Evolutionary conservation across 2,113 vertebrate species (phyloP).

Genomic region (Archilochus colubris): DNA sequence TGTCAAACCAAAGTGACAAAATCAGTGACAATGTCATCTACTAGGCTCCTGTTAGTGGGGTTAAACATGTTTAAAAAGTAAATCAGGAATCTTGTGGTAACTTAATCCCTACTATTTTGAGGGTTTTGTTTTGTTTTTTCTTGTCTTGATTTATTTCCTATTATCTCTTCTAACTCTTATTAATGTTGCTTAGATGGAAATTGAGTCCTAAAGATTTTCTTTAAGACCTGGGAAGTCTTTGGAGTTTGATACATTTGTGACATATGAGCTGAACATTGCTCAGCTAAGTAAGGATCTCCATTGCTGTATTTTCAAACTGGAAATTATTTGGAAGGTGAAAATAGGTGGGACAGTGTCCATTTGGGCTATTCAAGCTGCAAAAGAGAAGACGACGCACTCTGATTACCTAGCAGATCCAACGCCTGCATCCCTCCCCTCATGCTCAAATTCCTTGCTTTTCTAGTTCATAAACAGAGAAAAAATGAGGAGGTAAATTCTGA

Average conservation of each 20-base stretch:
- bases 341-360: not conserved
- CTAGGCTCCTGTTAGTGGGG: not conserved
- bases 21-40: not conserved
- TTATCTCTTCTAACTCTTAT: not conserved
- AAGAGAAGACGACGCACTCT: not conserved
- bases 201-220: not conserved
- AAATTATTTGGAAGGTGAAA: not conserved
- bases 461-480: not conserved
- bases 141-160: not conserved
- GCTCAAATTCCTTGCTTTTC: not conserved
- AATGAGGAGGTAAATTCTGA: not conserved
- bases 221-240: not conserved
- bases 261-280: not conserved
- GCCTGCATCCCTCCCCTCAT: not conserved
- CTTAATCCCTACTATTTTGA: not conserved
- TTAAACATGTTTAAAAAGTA: not conserved
- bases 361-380: not conserved
- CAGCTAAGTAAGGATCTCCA: not conserved
- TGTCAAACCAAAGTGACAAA: not conserved
- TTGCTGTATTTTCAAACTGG: not conserved
- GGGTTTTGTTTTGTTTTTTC: not conserved
- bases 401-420: not conserved
- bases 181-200: not conserved
- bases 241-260: not conserved
- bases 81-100: not conserved